Base-by-base conservation (phyloP, 2,888 invertebrate genomes). In the Cheilosia impressa region DNA sequence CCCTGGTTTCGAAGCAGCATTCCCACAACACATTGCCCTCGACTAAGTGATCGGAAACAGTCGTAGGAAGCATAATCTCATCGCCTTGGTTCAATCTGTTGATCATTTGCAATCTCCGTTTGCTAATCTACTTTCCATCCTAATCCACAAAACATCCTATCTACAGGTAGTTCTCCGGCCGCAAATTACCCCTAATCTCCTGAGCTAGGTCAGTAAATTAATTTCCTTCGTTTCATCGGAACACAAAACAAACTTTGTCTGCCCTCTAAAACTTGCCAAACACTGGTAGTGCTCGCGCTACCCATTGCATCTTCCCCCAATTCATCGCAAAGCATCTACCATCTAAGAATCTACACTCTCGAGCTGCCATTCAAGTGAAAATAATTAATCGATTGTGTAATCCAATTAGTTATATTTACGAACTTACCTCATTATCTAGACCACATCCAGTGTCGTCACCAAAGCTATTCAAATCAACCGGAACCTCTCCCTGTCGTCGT, bases 401-500 rank as follows among this genome's bases (percentile, higher is more conserved):
- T 84, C 84, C 71, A 84, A 84, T 87, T 87, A 78, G 77, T 81
- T 76, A 65, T 83, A 38, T 38, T 38, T 38, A 77, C 77, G 84
- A 87, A 87, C 88, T 88, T 87, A 88, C 88, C 88, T 87, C 88
- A 88, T 88, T 87, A 87, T 87, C 77, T 58, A 65, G 77, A 76
- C 84, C 72, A 65, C 85, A 76, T 57, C 82, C 71, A 69, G 73
- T 79, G 69, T 87, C 82, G 69, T 87, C 82, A 60, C 63, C 69
- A 53, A 73, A 75, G 60, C 76, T 78, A 66, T 80, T 83, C 71
- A 73, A 79, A 66, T 83, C 83, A 76, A 57, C 78, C 66, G 82
- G 73, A 82, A 77, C 68, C 53, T 24, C 68, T 38, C 53, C 63
- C n/a, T 77, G 72, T 62, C 65, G 72, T 62, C 65, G 85, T 83